Evolutionary conservation across 2,888 invertebrate species (phyloP).

Genomic region (Euproctis similis): DNA sequence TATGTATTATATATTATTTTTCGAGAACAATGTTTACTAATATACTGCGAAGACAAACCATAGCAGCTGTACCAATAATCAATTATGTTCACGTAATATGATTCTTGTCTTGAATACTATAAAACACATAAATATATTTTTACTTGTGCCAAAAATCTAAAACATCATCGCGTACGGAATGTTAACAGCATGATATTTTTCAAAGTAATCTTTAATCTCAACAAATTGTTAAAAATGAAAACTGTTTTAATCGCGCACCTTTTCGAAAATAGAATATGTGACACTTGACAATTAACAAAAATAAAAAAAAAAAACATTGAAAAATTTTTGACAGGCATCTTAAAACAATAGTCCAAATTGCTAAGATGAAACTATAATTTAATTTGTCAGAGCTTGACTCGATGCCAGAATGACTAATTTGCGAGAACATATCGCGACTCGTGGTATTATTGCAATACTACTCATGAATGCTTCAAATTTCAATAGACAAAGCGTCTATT

Average conservation of each 20-base stretch:
- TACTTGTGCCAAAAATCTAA: constrained; percentile 67
- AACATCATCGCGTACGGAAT: constrained; percentile 61
- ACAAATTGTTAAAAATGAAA: constrained; percentile 64
- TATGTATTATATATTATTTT: constrained; percentile 26
- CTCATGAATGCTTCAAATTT: too few relatives aligned
- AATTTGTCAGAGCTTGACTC: constrained; percentile 58
- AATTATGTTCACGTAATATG: constrained; percentile 65
- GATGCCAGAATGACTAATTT: constrained; percentile 70
- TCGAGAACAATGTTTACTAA: constrained; percentile 45
- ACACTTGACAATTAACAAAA: constrained; percentile 25
- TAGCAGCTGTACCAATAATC: constrained; percentile 64
- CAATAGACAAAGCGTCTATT: too few relatives aligned
- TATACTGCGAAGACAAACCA: constrained; percentile 33
- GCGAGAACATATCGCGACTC: constrained; percentile 46
- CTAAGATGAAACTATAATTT: constrained; percentile 52
- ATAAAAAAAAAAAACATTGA: too few relatives aligned
- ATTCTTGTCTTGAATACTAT: constrained; percentile 58
- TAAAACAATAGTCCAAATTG: constrained; percentile 57
- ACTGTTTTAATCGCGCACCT: constrained; percentile 49
- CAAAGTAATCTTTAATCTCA: constrained; percentile 58
- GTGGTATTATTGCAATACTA: constrained; percentile 43
- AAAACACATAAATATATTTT: constrained; percentile 61
- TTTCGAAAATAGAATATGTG: constrained; percentile 44
- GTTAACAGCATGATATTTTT: constrained; percentile 70
- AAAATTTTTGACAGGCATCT: constrained; percentile 48